A percentile compares a stretch with the other conserved stretches of the same genome.
Conservation (phyloP, 2,113 vertebrate species). For the Galemys pyrenaicus region DNA sequence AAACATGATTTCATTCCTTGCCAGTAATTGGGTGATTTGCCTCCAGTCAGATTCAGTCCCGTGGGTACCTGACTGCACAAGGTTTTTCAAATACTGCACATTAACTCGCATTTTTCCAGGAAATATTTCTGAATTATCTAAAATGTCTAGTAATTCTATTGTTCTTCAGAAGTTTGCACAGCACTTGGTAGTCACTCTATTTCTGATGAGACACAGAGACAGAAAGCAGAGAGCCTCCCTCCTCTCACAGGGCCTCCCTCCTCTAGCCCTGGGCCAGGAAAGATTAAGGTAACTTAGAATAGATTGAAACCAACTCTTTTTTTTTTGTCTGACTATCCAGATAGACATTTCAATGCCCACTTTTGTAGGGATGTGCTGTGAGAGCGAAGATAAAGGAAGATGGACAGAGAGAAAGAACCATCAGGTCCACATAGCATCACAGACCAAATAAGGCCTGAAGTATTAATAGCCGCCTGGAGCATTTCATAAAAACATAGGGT, state of each 20-base stretch:
- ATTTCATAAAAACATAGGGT: background rate
- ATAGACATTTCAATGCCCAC: background rate
- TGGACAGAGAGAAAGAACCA: background rate
- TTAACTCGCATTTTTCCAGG: slow-evolving; percentile 6
- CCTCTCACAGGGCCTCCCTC: background rate
- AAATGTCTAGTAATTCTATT: slow-evolving; percentile 1
- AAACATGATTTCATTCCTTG: slow-evolving; percentile 21
- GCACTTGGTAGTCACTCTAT: background rate
- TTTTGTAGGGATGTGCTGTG: background rate
- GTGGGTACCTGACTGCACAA: background rate
- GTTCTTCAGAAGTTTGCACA: slow-evolving; percentile 34
- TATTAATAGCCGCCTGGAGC: background rate
- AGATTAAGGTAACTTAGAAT: slow-evolving; percentile 46
- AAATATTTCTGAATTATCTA: slow-evolving; percentile 56
- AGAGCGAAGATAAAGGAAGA: slow-evolving; percentile 22
- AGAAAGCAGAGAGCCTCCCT: background rate
- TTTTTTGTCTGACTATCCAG: background rate
- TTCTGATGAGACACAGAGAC: background rate
- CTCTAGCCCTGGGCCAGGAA: slow-evolving; percentile 43
- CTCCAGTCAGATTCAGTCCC: slow-evolving; percentile 17
- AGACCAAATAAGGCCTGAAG: background rate
- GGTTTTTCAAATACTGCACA: slow-evolving; percentile 33
- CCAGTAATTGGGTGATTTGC: slow-evolving; percentile 37
- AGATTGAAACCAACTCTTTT: slow-evolving; percentile 15
- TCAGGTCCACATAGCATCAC: background rate